These are phyloP conservation scores for Eretmochelys imbricata DNA, from an alignment of 2,113 vertebrate genomes.

Conservation along the genomic window DNA sequence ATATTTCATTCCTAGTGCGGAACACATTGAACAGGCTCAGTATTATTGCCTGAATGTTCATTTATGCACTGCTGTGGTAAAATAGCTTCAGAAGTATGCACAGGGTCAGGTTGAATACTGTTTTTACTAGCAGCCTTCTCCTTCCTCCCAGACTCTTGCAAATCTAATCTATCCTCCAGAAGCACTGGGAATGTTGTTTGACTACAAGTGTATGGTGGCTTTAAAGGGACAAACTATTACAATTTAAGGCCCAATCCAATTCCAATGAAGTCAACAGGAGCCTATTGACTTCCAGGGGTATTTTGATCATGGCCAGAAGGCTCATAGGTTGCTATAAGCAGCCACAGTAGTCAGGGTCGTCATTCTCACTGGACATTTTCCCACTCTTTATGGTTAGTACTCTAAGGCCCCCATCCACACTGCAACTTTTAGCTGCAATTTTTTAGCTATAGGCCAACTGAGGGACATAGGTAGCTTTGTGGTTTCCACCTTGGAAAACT, in stretches of 20 bases:
- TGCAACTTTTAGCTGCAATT: background rate
- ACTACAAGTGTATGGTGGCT: background rate
- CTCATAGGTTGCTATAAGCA: background rate
- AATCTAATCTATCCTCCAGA: background rate
- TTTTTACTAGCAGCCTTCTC: constrained; percentile 42
- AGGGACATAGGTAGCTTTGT: background rate
- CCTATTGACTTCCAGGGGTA: background rate
- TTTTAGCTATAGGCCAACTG: background rate
- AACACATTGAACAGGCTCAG: constrained; percentile 70
- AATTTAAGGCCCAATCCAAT: background rate
- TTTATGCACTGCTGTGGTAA: constrained; percentile 49
- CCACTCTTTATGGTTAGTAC: background rate
- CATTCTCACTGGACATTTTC: background rate
- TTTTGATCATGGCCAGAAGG: background rate
- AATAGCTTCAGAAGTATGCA: background rate
- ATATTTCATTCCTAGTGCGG: constrained; percentile 45
- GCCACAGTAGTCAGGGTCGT: background rate
- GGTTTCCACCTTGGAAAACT: background rate
- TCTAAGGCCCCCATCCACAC: background rate
- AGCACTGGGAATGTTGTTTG: background rate
- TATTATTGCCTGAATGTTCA: constrained; percentile 64
- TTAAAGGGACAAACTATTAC: background rate
- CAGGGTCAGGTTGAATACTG: constrained; percentile 60
- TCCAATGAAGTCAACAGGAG: background rate
- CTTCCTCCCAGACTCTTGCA: constrained; percentile 2